A percentile compares a stretch with the other conserved stretches of the same genome.
phyloP scores from a whole-genome alignment of 1,140 invertebrate species.

The Drosophila saltans region DNA sequence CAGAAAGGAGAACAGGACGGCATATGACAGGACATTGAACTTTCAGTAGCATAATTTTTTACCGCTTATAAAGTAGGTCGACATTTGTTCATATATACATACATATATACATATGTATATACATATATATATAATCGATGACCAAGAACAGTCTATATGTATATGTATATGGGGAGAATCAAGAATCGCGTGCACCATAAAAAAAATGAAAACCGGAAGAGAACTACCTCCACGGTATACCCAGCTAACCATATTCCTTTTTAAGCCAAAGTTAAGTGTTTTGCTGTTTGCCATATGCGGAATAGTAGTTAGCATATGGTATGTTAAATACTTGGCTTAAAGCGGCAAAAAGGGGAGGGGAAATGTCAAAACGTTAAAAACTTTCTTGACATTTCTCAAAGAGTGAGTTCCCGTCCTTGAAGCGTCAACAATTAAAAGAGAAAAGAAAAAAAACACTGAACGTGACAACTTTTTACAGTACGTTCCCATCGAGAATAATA shows the following conservation, averaged over 20 bases:
- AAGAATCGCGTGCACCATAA: slow-evolving; percentile 1
- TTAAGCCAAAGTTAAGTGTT: slow-evolving; percentile 10
- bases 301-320: slow-evolving; percentile 14
- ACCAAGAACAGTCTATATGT: not conserved
- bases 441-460: not conserved
- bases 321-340: not conserved
- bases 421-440: not conserved
- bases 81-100: not conserved
- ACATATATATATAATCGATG: not conserved
- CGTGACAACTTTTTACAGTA: not conserved
- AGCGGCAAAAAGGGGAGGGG: not conserved
- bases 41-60: not conserved
- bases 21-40: slow-evolving; percentile 53
- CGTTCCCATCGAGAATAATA: too few species aligned
- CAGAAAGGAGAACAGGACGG: slow-evolving; percentile 15
- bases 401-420: not conserved
- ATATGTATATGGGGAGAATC: not conserved
- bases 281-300: not conserved
- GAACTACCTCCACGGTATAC: not conserved
- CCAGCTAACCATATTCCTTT: not conserved
- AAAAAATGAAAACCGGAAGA: slow-evolving; percentile 17
- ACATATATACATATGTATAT: too few species aligned
- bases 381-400: slow-evolving; percentile 8
- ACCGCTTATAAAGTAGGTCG: slow-evolving; percentile 37
- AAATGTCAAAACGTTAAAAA: not conserved